A percentile compares a stretch with the other conserved stretches of the same genome.
These are phyloP conservation scores for Barypeithes pellucidus DNA, from an alignment of 2,888 invertebrate species.

Conservation along the genomic window DNA sequence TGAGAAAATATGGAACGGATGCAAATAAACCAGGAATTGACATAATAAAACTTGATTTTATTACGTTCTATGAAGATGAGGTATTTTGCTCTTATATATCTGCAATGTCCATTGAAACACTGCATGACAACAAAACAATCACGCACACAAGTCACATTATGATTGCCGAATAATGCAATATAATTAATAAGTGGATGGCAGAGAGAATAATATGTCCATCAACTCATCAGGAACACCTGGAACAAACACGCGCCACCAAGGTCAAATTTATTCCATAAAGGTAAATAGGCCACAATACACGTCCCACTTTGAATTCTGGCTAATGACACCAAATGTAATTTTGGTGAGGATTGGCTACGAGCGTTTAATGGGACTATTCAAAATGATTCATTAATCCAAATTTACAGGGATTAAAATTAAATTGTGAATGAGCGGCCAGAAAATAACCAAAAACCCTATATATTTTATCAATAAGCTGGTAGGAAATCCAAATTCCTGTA, in stretches of 20 bases:
- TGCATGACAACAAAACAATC: constrained; percentile 7
- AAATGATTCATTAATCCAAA: neutral
- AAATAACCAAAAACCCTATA: too few species aligned
- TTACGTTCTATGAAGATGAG: too few species aligned
- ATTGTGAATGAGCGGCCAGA: too few species aligned
- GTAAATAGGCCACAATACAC: constrained; percentile 27
- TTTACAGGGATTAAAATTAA: neutral
- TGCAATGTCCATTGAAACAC: neutral
- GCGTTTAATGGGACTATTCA: neutral
- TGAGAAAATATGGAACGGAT: too few species aligned
- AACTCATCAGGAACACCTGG: constrained; percentile 35
- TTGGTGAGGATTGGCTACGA: neutral
- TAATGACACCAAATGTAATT: constrained; percentile 42
- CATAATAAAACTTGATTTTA: too few species aligned
- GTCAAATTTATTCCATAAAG: constrained; percentile 26
- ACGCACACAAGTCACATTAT: constrained; percentile 20
- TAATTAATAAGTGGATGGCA: constrained; percentile 30
- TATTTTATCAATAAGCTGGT: neutral
- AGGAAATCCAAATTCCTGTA: neutral
- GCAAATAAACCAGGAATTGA: too few species aligned
- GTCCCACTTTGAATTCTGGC: constrained; percentile 34
- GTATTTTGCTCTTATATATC: too few species aligned
- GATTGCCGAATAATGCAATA: constrained; percentile 23
- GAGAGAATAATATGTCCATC: constrained; percentile 34
- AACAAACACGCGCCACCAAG: constrained; percentile 35